phyloP scores from a whole-genome alignment of 2,797 vertebrate genomes.

The Typhlichthys eigenmanni region DNA sequence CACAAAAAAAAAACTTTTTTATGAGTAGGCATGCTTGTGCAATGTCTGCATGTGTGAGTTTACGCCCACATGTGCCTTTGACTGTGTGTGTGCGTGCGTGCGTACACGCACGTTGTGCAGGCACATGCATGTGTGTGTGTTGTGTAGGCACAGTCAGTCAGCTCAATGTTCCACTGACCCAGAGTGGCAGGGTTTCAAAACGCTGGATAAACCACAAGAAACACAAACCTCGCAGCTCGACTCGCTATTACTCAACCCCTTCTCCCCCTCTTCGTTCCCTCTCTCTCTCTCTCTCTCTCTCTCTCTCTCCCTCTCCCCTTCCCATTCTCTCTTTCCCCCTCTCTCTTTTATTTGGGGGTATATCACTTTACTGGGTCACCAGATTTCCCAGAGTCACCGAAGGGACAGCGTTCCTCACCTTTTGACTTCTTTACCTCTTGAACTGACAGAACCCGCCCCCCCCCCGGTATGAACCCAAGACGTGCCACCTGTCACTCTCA shows the following conservation, averaged over 20 bases:
- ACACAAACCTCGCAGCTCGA: constrained; percentile 5
- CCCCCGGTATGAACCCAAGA: constrained; percentile 44
- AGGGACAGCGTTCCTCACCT: constrained; percentile 71
- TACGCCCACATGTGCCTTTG: neutral
- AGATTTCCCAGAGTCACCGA: constrained; percentile 76
- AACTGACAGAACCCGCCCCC: constrained; percentile 61
- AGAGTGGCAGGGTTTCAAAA: constrained; percentile 21
- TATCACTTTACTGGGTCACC: constrained; percentile 79
- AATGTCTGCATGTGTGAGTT: neutral
- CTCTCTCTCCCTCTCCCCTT: neutral
- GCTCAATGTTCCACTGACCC: constrained; percentile 54
- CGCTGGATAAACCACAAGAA: neutral
- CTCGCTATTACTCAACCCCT: constrained; percentile 49
- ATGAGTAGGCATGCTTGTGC: neutral
- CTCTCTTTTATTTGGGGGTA: constrained; percentile 45
- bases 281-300: constrained; percentile 1
- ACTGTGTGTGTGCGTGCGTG: neutral
- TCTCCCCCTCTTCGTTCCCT: constrained; percentile 26
- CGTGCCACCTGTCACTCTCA: constrained; percentile 75
- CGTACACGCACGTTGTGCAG: neutral
- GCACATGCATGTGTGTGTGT: neutral
- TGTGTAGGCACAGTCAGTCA: neutral
- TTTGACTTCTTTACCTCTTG: constrained; percentile 79
- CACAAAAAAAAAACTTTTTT: neutral
- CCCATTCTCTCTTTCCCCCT: constrained; percentile 1